Conservation (phyloP, 2,888 invertebrate species). For the Zygaena filipendulae region DNA sequence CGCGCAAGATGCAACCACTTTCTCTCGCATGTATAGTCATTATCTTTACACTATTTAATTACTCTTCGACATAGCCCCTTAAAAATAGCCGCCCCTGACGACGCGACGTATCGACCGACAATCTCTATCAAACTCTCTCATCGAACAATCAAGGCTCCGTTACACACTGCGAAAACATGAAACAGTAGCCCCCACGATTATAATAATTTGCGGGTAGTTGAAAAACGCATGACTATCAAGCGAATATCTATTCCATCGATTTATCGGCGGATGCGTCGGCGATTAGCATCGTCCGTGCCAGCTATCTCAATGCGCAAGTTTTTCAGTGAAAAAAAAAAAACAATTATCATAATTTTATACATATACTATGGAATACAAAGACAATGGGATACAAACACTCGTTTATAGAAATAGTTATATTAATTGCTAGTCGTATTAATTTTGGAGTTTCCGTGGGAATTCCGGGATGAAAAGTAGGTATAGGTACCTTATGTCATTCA, state of each 20-base stretch:
- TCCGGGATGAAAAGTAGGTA: no score
- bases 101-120: constrained; percentile 47
- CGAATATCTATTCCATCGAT: constrained; percentile 56
- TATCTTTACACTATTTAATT: no score
- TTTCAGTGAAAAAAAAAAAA: constrained; percentile 54
- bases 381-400: constrained; percentile 53
- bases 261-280: constrained; percentile 55
- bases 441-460: no score
- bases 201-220: constrained; percentile 47
- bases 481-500: no score
- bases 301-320: constrained; percentile 53
- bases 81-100: no score
- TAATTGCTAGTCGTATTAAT: no score
- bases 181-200: constrained; percentile 31
- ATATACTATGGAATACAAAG: no score
- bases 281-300: constrained; percentile 47
- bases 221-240: constrained; percentile 46
- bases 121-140: constrained; percentile 43
- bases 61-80: no score
- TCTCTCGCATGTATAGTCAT: no score
- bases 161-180: constrained; percentile 37
- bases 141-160: constrained; percentile 45
- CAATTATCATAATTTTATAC: constrained; percentile 62
- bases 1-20: no score
- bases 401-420: constrained; percentile 56